Conservation (phyloP, 2,113 vertebrate genomes). For the Phocoena sinus region DNA sequence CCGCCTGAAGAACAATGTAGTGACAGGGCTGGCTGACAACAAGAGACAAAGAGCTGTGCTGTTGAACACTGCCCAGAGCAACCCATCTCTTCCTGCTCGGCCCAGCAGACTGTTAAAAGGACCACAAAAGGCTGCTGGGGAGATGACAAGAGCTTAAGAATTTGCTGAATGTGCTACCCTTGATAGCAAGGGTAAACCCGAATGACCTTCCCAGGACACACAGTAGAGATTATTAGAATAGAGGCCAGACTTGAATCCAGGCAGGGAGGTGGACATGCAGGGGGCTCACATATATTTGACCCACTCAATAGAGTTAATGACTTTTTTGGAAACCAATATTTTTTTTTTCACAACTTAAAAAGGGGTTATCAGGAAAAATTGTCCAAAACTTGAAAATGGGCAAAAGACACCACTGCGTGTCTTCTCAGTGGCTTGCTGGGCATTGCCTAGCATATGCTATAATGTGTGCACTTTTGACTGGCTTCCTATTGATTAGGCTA, state of each 20-base stretch:
- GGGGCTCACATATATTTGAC: not conserved
- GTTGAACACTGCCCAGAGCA: slow-evolving; percentile 63
- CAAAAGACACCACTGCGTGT: not conserved
- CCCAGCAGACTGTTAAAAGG: slow-evolving; percentile 55
- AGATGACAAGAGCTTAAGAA: slow-evolving; percentile 69
- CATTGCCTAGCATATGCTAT: not conserved
- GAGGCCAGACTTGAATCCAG: slow-evolving; percentile 39
- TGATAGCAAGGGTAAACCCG: slow-evolving; percentile 40
- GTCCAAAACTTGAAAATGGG: not conserved
- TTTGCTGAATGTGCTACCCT: slow-evolving; percentile 68
- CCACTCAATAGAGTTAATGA: not conserved
- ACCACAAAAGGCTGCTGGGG: slow-evolving; percentile 61
- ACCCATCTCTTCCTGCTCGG: not conserved
- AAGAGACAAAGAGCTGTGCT: slow-evolving; percentile 61
- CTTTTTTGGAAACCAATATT: not conserved
- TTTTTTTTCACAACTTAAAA: not conserved
- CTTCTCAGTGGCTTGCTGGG: not conserved
- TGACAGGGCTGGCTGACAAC: slow-evolving; percentile 61
- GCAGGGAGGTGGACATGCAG: not conserved
- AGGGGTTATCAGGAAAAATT: not conserved
- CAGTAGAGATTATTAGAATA: not conserved
- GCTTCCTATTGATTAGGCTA: not conserved
- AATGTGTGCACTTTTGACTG: not conserved
- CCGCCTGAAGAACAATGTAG: slow-evolving; percentile 33
- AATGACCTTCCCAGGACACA: slow-evolving; percentile 61